These are phyloP conservation scores for Chrysotoxum bicinctum DNA, from an alignment of 2,888 invertebrate species.

Conservation along the genomic window DNA sequence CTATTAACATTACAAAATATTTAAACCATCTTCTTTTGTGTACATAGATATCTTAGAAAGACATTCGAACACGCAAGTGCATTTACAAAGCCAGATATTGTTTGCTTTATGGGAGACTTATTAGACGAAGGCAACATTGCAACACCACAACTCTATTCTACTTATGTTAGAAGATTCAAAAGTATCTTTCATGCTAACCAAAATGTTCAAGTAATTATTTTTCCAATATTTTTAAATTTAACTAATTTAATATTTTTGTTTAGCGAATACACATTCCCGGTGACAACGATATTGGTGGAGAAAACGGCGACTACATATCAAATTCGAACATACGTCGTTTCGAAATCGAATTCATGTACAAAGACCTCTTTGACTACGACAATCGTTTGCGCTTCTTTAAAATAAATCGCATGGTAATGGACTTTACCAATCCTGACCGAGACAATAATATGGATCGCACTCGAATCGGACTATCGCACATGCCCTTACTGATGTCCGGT, in stretches of 20 bases:
- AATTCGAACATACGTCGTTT: conserved; percentile 88
- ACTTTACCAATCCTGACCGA: conserved; percentile 84
- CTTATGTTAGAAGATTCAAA: conserved; percentile 89
- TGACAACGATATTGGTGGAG: conserved; percentile 99
- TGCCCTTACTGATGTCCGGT: conserved; percentile 83
- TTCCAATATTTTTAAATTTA: no score
- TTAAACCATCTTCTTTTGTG: no score
- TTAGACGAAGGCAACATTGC: conserved; percentile 96
- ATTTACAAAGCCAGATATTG: conserved; percentile 90
- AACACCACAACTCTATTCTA: conserved; percentile 86
- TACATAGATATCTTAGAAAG: conserved; percentile 86
- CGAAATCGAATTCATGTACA: conserved; percentile 88
- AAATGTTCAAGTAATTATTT: conserved; percentile 75
- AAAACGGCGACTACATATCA: conserved; percentile 87
- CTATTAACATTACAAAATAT: no score
- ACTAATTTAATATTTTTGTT: conserved; percentile 66
- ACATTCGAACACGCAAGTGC: conserved; percentile 89
- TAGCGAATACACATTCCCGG: conserved; percentile 95
- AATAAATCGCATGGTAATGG: conserved; percentile 87
- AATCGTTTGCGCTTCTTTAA: conserved; percentile 87
- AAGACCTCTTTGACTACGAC: conserved; percentile 84
- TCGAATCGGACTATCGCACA: conserved; percentile 87
- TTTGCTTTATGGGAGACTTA: conserved; percentile 96
- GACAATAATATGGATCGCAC: conserved; percentile 77
- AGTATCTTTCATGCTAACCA: conserved; percentile 82